These are phyloP conservation scores for Acleris emargana DNA, from an alignment of 2,888 invertebrate species.

Conservation along the genomic window DNA sequence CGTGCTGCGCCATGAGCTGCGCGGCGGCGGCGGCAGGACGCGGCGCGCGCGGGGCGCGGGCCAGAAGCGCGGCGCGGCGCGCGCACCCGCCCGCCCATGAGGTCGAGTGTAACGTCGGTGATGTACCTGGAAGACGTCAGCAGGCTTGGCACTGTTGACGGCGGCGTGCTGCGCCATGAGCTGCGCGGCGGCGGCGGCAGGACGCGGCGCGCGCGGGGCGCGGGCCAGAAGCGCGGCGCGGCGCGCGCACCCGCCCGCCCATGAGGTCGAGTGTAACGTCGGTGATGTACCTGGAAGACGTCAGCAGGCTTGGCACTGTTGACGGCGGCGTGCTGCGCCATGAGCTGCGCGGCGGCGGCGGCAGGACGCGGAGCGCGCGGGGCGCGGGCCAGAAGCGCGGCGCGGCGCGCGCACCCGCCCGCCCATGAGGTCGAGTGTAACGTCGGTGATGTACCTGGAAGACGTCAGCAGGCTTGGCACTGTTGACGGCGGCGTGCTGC, in stretches of 20 bases:
- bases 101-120: background rate
- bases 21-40: conserved; percentile 89
- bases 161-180: conserved; percentile 92
- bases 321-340: conserved; percentile 90
- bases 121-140: conserved; percentile 82
- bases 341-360: conserved; percentile 90
- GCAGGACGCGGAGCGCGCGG: conserved; percentile 89
- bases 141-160: conserved; percentile 86
- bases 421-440: conserved; percentile 46
- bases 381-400: conserved; percentile 64
- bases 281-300: conserved; percentile 77
- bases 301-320: conserved; percentile 86
- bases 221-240: conserved; percentile 58
- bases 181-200: conserved; percentile 91
- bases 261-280: conserved; percentile 38
- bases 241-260: conserved; percentile 57
- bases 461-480: conserved; percentile 85
- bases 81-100: conserved; percentile 57
- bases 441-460: conserved; percentile 64
- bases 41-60: conserved; percentile 88
- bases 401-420: conserved; percentile 51
- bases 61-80: conserved; percentile 53
- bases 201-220: conserved; percentile 88
- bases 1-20: conserved; percentile 91
- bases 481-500: conserved; percentile 89